These are phyloP conservation scores for Pelecanoides urinatrix DNA, from an alignment of 2,113 vertebrate species.

Conservation along the genomic window DNA sequence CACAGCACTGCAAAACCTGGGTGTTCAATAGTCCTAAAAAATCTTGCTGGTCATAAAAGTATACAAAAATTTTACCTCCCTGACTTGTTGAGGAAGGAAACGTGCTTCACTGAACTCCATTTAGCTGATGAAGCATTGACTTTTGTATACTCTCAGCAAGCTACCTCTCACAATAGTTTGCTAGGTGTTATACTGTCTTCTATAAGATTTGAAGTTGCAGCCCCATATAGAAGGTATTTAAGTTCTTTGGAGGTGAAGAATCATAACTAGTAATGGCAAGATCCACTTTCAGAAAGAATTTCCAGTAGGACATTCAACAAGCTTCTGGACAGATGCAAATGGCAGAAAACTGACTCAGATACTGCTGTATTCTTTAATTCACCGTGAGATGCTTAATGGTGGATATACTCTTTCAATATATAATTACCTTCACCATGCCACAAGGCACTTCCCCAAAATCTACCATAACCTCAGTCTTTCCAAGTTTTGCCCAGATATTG, in stretches of 20 bases:
- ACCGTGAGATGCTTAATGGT: neutral
- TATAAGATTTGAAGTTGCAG: neutral
- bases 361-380: neutral
- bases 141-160: neutral
- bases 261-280: neutral
- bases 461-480: neutral
- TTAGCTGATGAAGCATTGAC: neutral
- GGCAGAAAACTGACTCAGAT: neutral
- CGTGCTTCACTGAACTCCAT: neutral
- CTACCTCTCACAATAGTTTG: neutral
- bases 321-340: neutral
- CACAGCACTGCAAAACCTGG: fast-evolving
- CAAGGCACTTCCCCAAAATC: neutral
- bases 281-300: neutral
- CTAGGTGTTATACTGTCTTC: neutral
- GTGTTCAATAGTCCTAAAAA: neutral
- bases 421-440: neutral
- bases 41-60: neutral
- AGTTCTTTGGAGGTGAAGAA: neutral
- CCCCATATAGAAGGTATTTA: neutral
- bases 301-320: neutral
- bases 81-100: neutral
- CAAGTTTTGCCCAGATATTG: neutral
- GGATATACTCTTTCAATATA: neutral
- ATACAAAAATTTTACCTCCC: neutral